Base-by-base conservation (phyloP, 2,888 invertebrate genomes). In the Hemithea aestivaria region DNA sequence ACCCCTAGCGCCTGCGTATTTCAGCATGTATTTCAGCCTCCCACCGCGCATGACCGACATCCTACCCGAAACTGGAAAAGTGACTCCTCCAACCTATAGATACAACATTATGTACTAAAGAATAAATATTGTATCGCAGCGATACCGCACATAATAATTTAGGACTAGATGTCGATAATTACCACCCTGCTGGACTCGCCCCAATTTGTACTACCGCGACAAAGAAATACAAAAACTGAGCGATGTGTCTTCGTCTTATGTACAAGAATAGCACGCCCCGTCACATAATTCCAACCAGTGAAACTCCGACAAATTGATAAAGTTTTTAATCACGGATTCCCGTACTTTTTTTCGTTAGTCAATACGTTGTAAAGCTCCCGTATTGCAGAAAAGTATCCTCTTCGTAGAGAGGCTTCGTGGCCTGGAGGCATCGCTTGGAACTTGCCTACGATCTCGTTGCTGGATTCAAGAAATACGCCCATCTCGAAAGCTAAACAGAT, bases 21-120 rank as follows among this genome's bases (percentile, higher is more conserved):
- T 43, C 47, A 32, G 49, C 36, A 32, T 8, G 27, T 27, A 6
- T 20, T 11, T n/a, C 12, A 1, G 4, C 28, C 49, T 57, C 24
- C 66, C 66, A 72, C 45, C 56, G 83, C 85, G 85, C 87, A 85
- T 82, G 87, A 75, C 77, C 77, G 71, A 77, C 82, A 76, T 79
- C 85, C 85, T 80, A 83, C 84, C 70, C 71, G 77, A 81, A 85
- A 83, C 74, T 84, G 72, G 77, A 84, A 84, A 84, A 85, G 85
- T 77, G 84, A 87, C 85, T 87, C 85, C 85, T 87, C 80, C 84
- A 79, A 70, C 70, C 16, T 16, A 16, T 16, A 16, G 16, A 80
- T 82, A 82, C 69, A 80, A 70, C 76, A 76, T 79, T 85, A 85
- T 85, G 71, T 87, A 83, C 77, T 83, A 82, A 81, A n/a, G n/a